These are phyloP conservation scores for Paradoxurus hermaphroditus DNA, from an alignment of 2,113 vertebrate genomes.

Conservation along the genomic window DNA sequence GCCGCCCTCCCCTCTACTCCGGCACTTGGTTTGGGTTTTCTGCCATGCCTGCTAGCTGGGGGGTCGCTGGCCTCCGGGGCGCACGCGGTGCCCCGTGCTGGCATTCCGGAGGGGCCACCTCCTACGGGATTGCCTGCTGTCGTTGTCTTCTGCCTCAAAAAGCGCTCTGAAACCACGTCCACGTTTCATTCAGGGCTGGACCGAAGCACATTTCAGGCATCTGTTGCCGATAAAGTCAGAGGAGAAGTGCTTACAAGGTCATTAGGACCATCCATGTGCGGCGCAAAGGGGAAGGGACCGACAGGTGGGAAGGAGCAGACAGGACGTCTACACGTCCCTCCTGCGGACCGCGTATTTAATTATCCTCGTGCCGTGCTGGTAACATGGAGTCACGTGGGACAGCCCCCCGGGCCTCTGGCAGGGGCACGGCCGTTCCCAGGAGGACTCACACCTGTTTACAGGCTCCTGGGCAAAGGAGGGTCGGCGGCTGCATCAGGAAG, in stretches of 20 bases:
- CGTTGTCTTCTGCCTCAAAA: background rate
- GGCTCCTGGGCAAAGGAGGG: background rate
- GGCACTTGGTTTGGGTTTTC: background rate
- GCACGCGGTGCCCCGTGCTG: background rate
- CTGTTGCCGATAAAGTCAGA: background rate
- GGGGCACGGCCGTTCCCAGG: background rate
- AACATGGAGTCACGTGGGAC: background rate
- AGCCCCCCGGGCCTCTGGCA: background rate
- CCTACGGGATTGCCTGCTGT: too few relatives aligned
- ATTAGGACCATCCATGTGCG: background rate
- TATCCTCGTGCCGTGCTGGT: too few relatives aligned
- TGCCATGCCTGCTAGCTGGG: background rate
- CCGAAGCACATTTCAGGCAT: background rate
- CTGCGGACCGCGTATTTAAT: too few relatives aligned
- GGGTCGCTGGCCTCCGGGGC: background rate
- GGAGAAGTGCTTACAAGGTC: background rate
- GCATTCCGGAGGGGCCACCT: background rate
- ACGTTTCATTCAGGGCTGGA: background rate
- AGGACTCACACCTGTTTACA: background rate
- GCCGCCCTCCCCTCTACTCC: background rate
- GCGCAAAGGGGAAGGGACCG: too few relatives aligned
- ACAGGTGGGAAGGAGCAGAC: background rate
- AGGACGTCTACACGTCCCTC: accelerated
- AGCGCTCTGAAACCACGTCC: background rate
- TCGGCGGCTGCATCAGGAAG: background rate